Conservation (phyloP, 2,888 invertebrate genomes). For the Merodon equestris region DNA sequence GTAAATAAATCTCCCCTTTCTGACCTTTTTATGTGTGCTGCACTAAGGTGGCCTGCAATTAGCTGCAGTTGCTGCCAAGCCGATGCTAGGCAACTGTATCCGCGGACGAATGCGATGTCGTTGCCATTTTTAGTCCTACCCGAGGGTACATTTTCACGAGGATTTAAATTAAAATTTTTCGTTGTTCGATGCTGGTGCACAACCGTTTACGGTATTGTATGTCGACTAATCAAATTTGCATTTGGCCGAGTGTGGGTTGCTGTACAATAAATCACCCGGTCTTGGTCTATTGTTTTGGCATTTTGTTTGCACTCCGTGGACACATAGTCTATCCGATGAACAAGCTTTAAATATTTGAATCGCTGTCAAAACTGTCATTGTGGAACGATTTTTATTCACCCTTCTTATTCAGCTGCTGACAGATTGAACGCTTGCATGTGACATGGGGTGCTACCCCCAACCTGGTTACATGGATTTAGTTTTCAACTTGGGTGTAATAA, state of each 20-base stretch:
- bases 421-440: too few relatives aligned
- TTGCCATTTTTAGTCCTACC: background rate
- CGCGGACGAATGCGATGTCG: background rate
- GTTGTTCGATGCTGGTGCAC: background rate
- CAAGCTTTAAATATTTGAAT: too few relatives aligned
- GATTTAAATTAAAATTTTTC: constrained; percentile 63
- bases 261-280: constrained; percentile 21
- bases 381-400: too few relatives aligned
- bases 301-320: constrained; percentile 37
- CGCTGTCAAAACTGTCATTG: too few relatives aligned
- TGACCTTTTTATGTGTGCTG: constrained; percentile 17
- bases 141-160: constrained; percentile 46
- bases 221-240: constrained; percentile 58
- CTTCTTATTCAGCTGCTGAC: too few relatives aligned
- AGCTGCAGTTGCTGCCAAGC: constrained; percentile 56
- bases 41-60: constrained; percentile 53
- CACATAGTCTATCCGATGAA: too few relatives aligned
- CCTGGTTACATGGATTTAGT: background rate
- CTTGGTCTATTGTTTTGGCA: constrained; percentile 43
- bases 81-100: background rate
- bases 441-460: too few relatives aligned
- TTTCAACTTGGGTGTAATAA: constrained; percentile 3
- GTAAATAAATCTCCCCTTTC: constrained; percentile 60
- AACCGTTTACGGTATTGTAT: constrained; percentile 27
- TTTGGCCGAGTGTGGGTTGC: background rate